These are phyloP conservation scores for Cryptops parisi DNA, from an alignment of 2,888 invertebrate genomes.

Conservation along the genomic window DNA sequence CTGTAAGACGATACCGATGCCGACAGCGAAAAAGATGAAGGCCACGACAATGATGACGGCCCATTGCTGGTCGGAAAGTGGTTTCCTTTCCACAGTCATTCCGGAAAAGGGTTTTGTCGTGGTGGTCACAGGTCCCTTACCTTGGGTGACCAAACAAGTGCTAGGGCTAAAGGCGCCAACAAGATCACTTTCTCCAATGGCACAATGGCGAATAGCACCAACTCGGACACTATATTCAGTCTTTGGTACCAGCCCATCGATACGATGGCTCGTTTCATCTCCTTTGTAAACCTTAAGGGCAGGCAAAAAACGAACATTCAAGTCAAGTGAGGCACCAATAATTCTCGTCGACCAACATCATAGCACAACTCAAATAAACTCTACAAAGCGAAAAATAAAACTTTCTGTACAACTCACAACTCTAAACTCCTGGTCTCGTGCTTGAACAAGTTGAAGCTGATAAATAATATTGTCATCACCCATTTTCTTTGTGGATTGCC, in stretches of 20 bases:
- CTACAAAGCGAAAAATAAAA: no score
- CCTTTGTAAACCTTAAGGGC: slow-evolving; percentile 36
- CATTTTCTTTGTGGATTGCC: slow-evolving; percentile 43
- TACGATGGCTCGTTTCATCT: slow-evolving; percentile 37
- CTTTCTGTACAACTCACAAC: slow-evolving; percentile 43
- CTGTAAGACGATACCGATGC: no score
- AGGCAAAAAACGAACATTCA: not conserved
- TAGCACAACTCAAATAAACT: no score
- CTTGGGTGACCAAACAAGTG: slow-evolving; percentile 42
- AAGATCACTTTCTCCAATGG: slow-evolving; percentile 35
- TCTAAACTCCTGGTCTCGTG: slow-evolving; percentile 45
- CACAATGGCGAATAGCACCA: slow-evolving; percentile 52
- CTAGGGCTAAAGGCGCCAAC: slow-evolving; percentile 57
- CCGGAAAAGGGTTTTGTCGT: not conserved
- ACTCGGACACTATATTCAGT: slow-evolving; percentile 63
- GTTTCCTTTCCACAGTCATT: slow-evolving; percentile 26
- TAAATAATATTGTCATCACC: slow-evolving; percentile 53
- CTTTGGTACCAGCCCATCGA: slow-evolving; percentile 50
- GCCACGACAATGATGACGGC: slow-evolving; percentile 46
- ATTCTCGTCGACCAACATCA: no score
- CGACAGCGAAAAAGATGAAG: slow-evolving; percentile 46
- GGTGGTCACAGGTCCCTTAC: slow-evolving; percentile 24
- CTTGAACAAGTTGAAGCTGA: slow-evolving; percentile 49
- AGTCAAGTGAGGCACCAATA: no score
- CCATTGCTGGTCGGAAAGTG: slow-evolving; percentile 44